Conservation (phyloP, 2,113 vertebrate genomes). For the Myocastor coypus region DNA sequence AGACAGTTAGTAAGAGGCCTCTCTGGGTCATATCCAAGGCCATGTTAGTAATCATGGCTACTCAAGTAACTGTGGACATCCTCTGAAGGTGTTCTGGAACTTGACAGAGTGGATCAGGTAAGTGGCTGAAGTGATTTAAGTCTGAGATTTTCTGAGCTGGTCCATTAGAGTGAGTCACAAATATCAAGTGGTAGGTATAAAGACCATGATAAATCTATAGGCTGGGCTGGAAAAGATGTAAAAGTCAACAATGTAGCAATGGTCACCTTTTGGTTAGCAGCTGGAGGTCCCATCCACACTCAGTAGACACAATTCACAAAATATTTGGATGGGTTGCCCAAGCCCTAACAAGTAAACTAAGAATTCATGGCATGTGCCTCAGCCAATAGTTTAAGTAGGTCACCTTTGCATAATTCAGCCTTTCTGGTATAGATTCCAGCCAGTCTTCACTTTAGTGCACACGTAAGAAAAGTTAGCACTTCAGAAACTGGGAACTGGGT, state of each 20-base stretch:
- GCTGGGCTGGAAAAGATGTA: background rate
- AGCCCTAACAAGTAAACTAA: background rate
- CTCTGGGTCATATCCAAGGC: background rate
- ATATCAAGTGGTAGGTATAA: background rate
- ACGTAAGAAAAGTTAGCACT: background rate
- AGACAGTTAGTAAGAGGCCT: background rate
- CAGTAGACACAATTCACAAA: background rate
- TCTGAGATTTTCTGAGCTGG: background rate
- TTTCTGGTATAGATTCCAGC: background rate
- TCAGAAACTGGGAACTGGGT: background rate
- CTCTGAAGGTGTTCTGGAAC: background rate
- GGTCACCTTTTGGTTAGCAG: background rate
- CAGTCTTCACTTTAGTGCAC: background rate
- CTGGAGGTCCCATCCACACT: background rate
- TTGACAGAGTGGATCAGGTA: background rate
- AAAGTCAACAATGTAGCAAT: background rate
- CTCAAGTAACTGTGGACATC: too few species aligned
- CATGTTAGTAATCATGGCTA: background rate
- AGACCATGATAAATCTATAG: background rate
- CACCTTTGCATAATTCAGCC: background rate
- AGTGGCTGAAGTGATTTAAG: background rate
- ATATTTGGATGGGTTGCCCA: background rate
- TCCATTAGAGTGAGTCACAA: background rate
- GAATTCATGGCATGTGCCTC: background rate
- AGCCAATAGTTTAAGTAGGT: background rate